Conservation (phyloP, 2,113 vertebrate species). For the Ochotona princeps region DNA sequence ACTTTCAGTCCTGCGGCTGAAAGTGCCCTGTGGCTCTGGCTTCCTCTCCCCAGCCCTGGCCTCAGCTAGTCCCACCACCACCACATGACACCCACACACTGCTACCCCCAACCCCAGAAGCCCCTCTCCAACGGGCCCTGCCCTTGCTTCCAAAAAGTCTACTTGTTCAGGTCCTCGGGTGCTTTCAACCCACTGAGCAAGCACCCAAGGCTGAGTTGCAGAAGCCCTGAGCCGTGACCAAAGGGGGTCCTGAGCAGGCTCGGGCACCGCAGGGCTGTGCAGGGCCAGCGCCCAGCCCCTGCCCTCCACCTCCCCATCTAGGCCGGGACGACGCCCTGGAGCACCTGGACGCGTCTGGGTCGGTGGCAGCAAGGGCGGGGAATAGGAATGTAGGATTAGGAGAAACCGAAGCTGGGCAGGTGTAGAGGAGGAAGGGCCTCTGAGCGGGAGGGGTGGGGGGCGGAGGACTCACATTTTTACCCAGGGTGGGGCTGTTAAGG, state of each 20-base stretch:
- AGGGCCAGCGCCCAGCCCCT: not conserved
- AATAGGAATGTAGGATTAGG: slow-evolving; percentile 53
- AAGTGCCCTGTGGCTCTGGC: too few species aligned
- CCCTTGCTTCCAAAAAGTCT: slow-evolving; percentile 50
- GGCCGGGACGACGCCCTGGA: not conserved
- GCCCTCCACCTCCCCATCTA: not conserved
- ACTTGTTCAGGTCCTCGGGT: slow-evolving; percentile 2
- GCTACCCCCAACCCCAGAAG: too few species aligned
- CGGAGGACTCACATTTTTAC: slow-evolving; percentile 41
- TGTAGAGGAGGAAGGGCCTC: not conserved
- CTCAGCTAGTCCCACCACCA: not conserved
- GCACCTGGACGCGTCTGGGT: slow-evolving; percentile 48
- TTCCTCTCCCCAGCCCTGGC: too few species aligned
- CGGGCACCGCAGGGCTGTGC: not conserved
- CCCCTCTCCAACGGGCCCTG: not conserved
- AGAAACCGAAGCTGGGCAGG: slow-evolving; percentile 55
- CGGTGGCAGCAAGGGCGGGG: slow-evolving; percentile 29
- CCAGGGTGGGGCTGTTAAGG: not conserved
- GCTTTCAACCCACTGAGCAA: not conserved
- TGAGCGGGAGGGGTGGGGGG: too few species aligned
- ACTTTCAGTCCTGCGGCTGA: too few species aligned
- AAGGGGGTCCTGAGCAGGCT: not conserved
- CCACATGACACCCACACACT: not conserved
- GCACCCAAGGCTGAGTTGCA: not conserved
- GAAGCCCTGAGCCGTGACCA: not conserved